phyloP scores from a whole-genome alignment of 2,797 vertebrate species.

The Acipenser transmontanus region DNA sequence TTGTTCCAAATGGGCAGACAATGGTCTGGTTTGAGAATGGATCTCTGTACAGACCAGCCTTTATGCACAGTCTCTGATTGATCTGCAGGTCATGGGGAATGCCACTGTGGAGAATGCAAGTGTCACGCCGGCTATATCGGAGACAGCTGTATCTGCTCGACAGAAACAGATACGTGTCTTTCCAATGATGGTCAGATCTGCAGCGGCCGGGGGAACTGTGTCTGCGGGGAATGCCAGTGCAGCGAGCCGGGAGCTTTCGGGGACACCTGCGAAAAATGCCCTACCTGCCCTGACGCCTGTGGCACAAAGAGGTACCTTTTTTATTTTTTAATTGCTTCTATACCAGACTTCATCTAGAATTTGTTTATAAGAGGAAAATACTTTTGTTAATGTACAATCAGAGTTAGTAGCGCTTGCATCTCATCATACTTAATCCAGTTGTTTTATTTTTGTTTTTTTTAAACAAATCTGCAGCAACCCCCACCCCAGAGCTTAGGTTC shows the following conservation, averaged over 20 bases:
- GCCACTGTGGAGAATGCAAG: slow-evolving; percentile 91
- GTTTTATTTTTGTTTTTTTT: no score
- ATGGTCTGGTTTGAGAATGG: no score
- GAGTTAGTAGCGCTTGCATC: no score
- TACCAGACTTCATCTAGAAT: no score
- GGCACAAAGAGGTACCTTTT: slow-evolving; percentile 78
- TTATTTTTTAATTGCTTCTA: background rate
- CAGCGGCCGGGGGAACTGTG: slow-evolving; percentile 76
- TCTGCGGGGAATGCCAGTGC: slow-evolving; percentile 85
- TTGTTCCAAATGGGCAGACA: no score
- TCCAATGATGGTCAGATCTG: slow-evolving; percentile 82
- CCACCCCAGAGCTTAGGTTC: no score
- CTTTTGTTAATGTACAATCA: no score
- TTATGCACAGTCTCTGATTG: background rate
- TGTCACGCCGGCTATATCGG: slow-evolving; percentile 82
- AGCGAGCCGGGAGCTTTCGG: slow-evolving; percentile 86
- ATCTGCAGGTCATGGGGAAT: slow-evolving; percentile 80
- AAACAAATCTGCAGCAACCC: no score
- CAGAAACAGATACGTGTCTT: slow-evolving; percentile 64
- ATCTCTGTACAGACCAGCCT: no score
- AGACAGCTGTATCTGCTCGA: slow-evolving; percentile 94
- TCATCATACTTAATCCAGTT: no score
- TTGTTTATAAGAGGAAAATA: no score
- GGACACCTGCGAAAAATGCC: slow-evolving; percentile 87
- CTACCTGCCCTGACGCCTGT: slow-evolving; percentile 88